Evolutionary conservation across 2,113 vertebrate genomes (phyloP).

Genomic region (Protobothrops mucrosquamatus): DNA sequence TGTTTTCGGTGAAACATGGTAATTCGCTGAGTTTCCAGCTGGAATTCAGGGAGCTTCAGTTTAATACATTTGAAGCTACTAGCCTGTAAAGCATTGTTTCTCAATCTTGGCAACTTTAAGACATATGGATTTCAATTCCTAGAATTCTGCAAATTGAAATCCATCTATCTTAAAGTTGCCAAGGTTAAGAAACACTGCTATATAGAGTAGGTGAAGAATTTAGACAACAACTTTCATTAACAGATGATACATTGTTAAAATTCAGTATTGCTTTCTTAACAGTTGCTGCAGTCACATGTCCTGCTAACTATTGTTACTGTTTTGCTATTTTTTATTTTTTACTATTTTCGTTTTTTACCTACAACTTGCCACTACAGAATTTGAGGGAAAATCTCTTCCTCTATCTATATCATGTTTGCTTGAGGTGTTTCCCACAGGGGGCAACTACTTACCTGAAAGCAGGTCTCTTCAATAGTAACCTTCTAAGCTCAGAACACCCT

Average conservation of each 20-base stretch:
- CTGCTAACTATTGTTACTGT: not conserved
- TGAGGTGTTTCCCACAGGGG: not conserved
- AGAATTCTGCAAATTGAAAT: not conserved
- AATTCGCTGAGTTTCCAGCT: not conserved
- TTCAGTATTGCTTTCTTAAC: not conserved
- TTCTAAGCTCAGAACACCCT: not conserved
- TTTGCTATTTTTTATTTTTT: not conserved
- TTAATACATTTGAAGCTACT: not conserved
- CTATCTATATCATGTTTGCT: not conserved
- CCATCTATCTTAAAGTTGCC: not conserved
- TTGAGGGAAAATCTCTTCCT: not conserved
- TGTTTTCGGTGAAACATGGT: no score
- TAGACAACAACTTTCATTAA: not conserved
- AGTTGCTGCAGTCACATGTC: not conserved
- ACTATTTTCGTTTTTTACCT: not conserved
- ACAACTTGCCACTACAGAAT: not conserved
- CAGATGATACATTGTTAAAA: not conserved
- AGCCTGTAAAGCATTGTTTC: not conserved
- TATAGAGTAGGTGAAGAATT: not conserved
- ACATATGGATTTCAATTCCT: not conserved
- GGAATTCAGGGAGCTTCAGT: not conserved
- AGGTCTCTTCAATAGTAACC: not conserved
- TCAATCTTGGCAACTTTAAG: not conserved
- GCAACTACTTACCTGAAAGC: not conserved
- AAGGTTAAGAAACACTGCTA: not conserved